A percentile compares a stretch with the other conserved stretches of the same genome.
Evolutionary conservation across 2,113 vertebrate genomes (phyloP).

Genomic region (Myotis davidii): DNA sequence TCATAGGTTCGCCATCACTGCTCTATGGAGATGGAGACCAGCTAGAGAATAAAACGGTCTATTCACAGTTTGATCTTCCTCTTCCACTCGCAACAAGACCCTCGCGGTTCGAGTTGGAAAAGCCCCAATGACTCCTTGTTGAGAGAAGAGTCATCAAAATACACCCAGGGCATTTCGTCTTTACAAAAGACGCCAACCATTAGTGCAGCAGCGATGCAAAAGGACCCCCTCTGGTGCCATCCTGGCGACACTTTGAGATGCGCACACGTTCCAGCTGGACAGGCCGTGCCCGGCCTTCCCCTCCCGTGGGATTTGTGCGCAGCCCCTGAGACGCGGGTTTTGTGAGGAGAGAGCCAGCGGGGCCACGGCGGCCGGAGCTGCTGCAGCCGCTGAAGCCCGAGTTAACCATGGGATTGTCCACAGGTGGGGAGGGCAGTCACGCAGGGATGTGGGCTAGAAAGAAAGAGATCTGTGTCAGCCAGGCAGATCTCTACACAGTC

Average conservation of each 20-base stretch:
- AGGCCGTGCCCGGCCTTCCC: neutral
- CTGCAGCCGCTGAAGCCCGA: conserved; percentile 76
- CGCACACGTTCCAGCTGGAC: conserved; percentile 16
- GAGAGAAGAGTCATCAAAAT: conserved; percentile 68
- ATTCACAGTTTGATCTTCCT: neutral
- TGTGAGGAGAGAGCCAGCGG: conserved; percentile 65
- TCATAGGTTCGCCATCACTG: too few relatives aligned
- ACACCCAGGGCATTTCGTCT: conserved; percentile 35
- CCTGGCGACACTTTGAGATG: conserved; percentile 48
- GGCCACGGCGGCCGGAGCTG: conserved; percentile 75
- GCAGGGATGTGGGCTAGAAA: conserved; percentile 72
- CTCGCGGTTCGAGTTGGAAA: conserved; percentile 43
- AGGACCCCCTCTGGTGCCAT: conserved; percentile 28
- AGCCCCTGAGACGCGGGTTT: conserved; percentile 73
- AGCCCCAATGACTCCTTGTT: neutral
- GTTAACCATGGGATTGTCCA: conserved; percentile 77
- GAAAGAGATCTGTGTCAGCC: conserved; percentile 61
- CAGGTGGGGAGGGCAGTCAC: conserved; percentile 69
- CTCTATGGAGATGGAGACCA: neutral
- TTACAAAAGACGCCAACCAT: conserved; percentile 54
- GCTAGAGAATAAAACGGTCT: neutral
- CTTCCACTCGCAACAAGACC: conserved; percentile 35
- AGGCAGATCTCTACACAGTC: conserved; percentile 49
- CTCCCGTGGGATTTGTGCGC: conserved; percentile 41
- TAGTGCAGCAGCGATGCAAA: conserved; percentile 27